Base-by-base conservation (phyloP, 2,888 invertebrate species). In the Rhaphigaster nebulosa region DNA sequence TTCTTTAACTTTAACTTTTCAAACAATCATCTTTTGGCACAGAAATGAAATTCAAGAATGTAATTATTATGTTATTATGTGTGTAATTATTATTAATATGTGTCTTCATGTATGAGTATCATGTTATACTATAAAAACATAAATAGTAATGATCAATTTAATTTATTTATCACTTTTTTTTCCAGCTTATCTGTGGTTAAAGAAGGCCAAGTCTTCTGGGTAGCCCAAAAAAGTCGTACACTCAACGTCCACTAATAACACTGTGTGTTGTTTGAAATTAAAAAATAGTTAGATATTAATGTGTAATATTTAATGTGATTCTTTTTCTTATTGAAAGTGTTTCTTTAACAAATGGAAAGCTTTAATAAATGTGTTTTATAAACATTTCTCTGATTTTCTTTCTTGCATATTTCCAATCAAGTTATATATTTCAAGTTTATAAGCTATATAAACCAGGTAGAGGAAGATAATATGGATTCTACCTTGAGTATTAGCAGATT, bases 141-240 rank as follows among this genome's bases (percentile, higher is more conserved):
- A 52, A 52, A 1, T 18, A 20, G 52, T 52, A 52, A 45, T 45
- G 45, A 45, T 13, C 18, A 52, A 13, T 87, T 34, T 41, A 5
- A 29, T 60, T 56, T 60, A 34, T 60, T 29, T 52, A 23, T 45
- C 18, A 13, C 29, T 34, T 45, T 41, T 60, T 88, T n/a, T n/a
- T 38, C 6, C 94, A 96, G 96, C 93, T 96, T 95, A 29, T 96
- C 97, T 65, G 95, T 96, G 90, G 97, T 96, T 60, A 94, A 95
- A 93, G 95, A 96, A 93, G 96, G 96, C n/a, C 96, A 95, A 13
- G 95, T 95, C 26, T 97, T 96, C 94, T 97, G 97, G 97, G 96
- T 96, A 8, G 95, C 95, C 87, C 95, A 96, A 89, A 95, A 96
- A 93, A 95, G 95, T 56, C 95, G 91, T 54, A 89, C 90, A 70